Conservation (phyloP, 2,797 vertebrate species). For the Takifugu ocellatus region DNA sequence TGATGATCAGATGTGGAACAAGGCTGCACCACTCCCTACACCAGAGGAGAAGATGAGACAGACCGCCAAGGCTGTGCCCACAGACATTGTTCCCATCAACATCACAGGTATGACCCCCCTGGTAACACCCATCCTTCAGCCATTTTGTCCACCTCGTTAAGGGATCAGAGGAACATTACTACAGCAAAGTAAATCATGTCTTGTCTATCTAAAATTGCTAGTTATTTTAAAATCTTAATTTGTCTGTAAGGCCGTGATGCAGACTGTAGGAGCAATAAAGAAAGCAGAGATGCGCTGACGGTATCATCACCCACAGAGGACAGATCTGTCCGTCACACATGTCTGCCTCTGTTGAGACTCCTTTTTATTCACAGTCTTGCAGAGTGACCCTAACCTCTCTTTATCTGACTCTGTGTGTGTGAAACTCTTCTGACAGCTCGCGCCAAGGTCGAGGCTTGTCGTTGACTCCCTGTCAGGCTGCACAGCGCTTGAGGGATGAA, state of each 20-base stretch:
- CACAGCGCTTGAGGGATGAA: slow-evolving; percentile 44
- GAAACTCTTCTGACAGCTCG: slow-evolving; percentile 47
- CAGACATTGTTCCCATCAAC: slow-evolving; percentile 90
- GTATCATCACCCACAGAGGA: slow-evolving; percentile 27
- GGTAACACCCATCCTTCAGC: background rate
- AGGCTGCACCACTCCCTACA: slow-evolving; percentile 63
- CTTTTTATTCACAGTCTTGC: slow-evolving; percentile 14
- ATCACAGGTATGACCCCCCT: slow-evolving; percentile 83
- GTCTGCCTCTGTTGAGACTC: slow-evolving; percentile 23
- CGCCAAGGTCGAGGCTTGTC: slow-evolving; percentile 50
- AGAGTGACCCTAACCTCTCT: slow-evolving; percentile 48
- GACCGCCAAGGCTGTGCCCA: slow-evolving; percentile 87
- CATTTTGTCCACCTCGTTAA: background rate
- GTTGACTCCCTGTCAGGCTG: slow-evolving; percentile 41
- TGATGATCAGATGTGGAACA: slow-evolving; percentile 73
- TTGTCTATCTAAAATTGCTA: no score
- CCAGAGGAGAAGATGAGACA: slow-evolving; percentile 95
- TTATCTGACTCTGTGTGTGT: slow-evolving; percentile 38
- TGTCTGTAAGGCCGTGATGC: no score
- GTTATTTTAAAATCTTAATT: no score
- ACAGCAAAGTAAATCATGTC: no score
- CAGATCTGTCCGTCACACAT: slow-evolving; percentile 30
- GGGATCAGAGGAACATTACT: no score
- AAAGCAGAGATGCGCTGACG: slow-evolving; percentile 5
- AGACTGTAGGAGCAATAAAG: no score